These are phyloP conservation scores for Corbicula japonica DNA, from an alignment of 2,888 invertebrate species.

Conservation along the genomic window DNA sequence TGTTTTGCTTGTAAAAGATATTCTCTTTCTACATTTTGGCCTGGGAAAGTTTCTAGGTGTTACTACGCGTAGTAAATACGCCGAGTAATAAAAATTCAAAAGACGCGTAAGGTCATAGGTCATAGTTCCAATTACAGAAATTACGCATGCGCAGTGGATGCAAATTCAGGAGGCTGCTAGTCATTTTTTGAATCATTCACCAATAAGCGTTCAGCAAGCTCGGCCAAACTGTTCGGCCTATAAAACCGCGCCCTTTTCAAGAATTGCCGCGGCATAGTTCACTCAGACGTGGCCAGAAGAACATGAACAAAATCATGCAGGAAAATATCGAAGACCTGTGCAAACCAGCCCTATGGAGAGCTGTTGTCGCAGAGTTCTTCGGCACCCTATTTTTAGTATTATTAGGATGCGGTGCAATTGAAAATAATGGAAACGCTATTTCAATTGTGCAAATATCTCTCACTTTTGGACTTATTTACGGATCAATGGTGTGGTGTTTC, in stretches of 20 bases:
- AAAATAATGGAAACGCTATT: slow-evolving; percentile 50
- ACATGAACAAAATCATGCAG: slow-evolving; percentile 77
- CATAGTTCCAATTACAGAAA: slow-evolving; percentile 57
- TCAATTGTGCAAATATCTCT: slow-evolving; percentile 91
- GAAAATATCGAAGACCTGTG: slow-evolving; percentile 76
- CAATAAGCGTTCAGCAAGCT: slow-evolving; percentile 45
- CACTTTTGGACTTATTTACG: slow-evolving; percentile 95
- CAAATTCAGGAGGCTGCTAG: slow-evolving; percentile 18
- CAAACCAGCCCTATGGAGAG: slow-evolving; percentile 90
- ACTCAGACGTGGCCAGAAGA: slow-evolving; percentile 50
- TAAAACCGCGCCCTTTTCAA: slow-evolving; percentile 65
- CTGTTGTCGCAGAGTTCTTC: slow-evolving; percentile 94
- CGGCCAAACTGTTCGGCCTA: slow-evolving; percentile 37
- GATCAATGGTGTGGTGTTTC: slow-evolving; percentile 93
- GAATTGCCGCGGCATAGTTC: slow-evolving; percentile 49
- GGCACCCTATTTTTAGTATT: slow-evolving; percentile 95
- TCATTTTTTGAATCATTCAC: slow-evolving; percentile 50
- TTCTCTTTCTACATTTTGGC: no score
- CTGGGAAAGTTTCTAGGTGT: background rate
- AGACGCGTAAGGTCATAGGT: slow-evolving; percentile 53
- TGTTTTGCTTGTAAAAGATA: background rate
- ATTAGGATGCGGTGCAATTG: slow-evolving; percentile 93
- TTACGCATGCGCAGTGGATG: slow-evolving; percentile 54
- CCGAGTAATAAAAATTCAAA: slow-evolving; percentile 21
- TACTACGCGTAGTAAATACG: slow-evolving; percentile 30